These are phyloP conservation scores for Thripadectes ignobilis DNA, from an alignment of 2,797 vertebrate genomes.

Conservation along the genomic window DNA sequence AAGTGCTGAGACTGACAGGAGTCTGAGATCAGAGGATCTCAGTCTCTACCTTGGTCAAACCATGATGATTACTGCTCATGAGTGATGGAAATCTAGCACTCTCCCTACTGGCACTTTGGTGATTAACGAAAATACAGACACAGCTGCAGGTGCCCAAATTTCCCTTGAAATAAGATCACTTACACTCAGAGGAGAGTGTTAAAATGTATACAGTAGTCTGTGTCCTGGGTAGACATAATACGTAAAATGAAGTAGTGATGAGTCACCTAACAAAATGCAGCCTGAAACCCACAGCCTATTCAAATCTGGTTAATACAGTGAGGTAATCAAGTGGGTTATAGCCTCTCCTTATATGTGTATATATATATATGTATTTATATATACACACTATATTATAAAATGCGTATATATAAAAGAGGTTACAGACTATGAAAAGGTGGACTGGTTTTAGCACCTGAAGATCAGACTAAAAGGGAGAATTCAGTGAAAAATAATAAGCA, in stretches of 20 bases:
- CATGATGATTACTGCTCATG: background rate
- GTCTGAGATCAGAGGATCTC: background rate
- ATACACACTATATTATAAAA: background rate
- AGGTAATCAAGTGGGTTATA: background rate
- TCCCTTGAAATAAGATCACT: background rate
- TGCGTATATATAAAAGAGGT: background rate
- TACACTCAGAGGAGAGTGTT: background rate
- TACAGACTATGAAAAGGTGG: background rate
- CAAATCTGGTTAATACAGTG: background rate
- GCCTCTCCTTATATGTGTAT: background rate
- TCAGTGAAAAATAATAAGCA: background rate
- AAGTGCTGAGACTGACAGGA: background rate
- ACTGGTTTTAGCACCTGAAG: background rate
- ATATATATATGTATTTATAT: too few species aligned
- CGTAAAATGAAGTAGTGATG: background rate
- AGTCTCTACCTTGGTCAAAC: background rate
- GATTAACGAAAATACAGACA: background rate
- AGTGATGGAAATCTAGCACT: background rate
- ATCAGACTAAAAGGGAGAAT: background rate
- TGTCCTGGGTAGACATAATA: background rate
- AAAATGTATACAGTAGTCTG: background rate
- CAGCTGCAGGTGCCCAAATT: background rate
- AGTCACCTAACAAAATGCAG: background rate
- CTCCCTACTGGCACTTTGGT: background rate
- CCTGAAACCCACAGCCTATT: background rate